Evolutionary conservation across 2,888 invertebrate species (phyloP).

Genomic region (Venusia cambrica): DNA sequence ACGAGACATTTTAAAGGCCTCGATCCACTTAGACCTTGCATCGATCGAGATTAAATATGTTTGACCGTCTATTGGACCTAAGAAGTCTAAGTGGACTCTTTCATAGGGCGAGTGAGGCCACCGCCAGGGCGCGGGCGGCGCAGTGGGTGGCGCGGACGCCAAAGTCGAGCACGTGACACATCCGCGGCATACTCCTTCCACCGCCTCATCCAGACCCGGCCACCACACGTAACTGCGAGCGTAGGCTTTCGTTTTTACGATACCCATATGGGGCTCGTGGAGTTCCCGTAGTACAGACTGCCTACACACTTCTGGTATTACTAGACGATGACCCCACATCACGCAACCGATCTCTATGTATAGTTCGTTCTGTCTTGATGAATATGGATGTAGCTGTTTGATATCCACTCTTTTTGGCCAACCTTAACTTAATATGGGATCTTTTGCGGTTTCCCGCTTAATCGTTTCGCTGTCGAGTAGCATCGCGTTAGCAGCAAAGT

Average conservation of each 20-base stretch:
- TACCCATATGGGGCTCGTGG: slow-evolving; percentile 22
- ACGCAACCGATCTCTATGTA: slow-evolving; percentile 2
- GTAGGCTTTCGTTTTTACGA: slow-evolving; percentile 19
- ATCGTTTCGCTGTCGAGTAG: neutral
- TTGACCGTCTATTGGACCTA: too few relatives aligned
- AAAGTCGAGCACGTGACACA: slow-evolving; percentile 14
- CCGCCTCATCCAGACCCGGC: slow-evolving; percentile 14
- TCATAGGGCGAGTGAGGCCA: slow-evolving; percentile 9
- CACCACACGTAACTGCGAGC: slow-evolving; percentile 23
- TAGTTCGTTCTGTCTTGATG: neutral
- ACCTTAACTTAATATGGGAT: neutral
- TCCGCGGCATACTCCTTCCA: slow-evolving; percentile 12
- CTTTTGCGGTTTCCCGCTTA: neutral
- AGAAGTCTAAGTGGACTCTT: slow-evolving; percentile 16
- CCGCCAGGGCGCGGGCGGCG: slow-evolving; percentile 14
- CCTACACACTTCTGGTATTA: slow-evolving; percentile 15
- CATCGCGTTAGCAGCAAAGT: neutral
- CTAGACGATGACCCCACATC: too few relatives aligned
- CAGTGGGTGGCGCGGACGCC: slow-evolving; percentile 10
- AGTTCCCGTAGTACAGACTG: slow-evolving; percentile 8
- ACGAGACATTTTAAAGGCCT: too few relatives aligned
- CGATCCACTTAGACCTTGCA: too few relatives aligned
- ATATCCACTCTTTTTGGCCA: neutral
- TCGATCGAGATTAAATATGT: too few relatives aligned
- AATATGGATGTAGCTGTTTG: neutral